These are phyloP conservation scores for Tineola bisselliella DNA, from an alignment of 2,888 invertebrate species.

Conservation along the genomic window DNA sequence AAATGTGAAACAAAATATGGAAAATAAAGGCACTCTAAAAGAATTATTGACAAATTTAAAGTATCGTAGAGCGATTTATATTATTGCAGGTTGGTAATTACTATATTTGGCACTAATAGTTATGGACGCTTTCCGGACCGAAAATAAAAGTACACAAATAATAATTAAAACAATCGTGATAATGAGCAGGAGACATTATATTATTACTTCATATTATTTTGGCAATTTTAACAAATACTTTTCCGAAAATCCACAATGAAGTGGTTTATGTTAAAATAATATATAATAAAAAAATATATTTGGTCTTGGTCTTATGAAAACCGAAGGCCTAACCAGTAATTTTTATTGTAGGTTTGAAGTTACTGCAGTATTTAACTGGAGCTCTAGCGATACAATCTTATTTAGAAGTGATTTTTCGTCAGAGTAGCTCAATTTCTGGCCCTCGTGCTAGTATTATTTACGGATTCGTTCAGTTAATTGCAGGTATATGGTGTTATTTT, in stretches of 20 bases:
- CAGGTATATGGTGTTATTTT: slow-evolving; percentile 37
- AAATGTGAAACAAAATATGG: slow-evolving; percentile 61
- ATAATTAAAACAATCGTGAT: no score
- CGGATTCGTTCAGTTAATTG: slow-evolving; percentile 67
- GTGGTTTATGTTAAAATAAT: no score
- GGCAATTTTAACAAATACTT: no score
- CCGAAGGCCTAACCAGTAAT: slow-evolving; percentile 12
- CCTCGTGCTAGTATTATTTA: slow-evolving; percentile 67
- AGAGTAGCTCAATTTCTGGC: slow-evolving; percentile 62
- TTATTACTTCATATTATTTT: no score
- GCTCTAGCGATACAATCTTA: slow-evolving; percentile 69
- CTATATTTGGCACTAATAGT: no score
- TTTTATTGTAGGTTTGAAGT: slow-evolving; percentile 53
- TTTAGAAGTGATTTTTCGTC: slow-evolving; percentile 68
- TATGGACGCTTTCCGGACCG: no score
- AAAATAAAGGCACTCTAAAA: slow-evolving; percentile 54
- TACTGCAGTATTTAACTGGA: slow-evolving; percentile 70
- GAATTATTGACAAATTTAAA: slow-evolving; percentile 60
- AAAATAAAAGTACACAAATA: no score
- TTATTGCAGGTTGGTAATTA: slow-evolving; percentile 42
- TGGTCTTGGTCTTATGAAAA: no score
- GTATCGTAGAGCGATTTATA: slow-evolving; percentile 59
- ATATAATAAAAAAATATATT: no score
- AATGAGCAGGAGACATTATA: no score
- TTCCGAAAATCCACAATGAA: no score